Evolutionary conservation across 2,888 invertebrate species (phyloP).

Genomic region (Chaetogeoica ovagalla): DNA sequence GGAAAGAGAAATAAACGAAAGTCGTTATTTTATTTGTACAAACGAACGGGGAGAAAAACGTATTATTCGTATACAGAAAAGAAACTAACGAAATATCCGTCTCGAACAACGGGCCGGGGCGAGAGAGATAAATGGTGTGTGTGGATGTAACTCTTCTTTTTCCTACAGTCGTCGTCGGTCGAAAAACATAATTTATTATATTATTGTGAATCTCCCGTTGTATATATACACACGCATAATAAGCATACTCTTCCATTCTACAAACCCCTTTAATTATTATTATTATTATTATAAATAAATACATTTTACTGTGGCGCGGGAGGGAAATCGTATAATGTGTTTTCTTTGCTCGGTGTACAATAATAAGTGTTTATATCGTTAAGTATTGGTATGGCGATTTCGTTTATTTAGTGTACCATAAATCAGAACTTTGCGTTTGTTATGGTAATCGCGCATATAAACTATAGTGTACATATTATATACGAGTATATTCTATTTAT

Average conservation of each 20-base stretch:
- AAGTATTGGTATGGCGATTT: constrained; percentile 37
- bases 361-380: not conserved
- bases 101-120: too few species aligned
- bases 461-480: too few species aligned
- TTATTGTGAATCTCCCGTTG: constrained; percentile 7
- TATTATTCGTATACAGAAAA: too few species aligned
- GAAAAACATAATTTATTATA: constrained; percentile 39
- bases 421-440: constrained; percentile 42
- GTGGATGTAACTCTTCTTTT: too few species aligned
- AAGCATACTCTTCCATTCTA: too few species aligned
- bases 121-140: too few species aligned
- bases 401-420: constrained; percentile 37
- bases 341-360: not conserved
- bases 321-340: too few species aligned
- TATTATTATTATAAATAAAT: not conserved
- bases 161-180: too few species aligned
- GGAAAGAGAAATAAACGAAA: constrained; percentile 23
- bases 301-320: not conserved
- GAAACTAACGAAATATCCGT: too few species aligned
- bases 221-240: not conserved
- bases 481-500: too few species aligned
- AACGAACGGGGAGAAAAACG: not conserved
- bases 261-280: not conserved
- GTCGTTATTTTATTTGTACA: not conserved
- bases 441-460: constrained; percentile 19